Base-by-base conservation (phyloP, 2,888 invertebrate species). In the Stegophylla sp. region DNA sequence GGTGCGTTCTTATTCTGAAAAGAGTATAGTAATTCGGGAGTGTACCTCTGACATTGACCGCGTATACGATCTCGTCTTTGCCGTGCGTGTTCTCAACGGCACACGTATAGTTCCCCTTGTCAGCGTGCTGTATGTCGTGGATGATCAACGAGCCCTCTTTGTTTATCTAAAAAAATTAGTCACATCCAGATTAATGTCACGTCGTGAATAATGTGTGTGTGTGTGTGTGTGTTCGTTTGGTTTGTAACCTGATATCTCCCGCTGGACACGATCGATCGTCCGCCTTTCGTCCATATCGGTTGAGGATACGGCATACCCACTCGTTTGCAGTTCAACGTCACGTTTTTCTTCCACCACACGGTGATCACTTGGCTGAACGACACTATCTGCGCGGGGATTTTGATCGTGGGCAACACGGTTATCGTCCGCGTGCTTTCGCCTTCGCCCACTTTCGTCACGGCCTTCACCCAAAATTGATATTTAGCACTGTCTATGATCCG, bases 81-180 rank as follows among this genome's bases (percentile, higher is more conserved):
- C 95, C 95, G 87, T 94, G 91, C 13, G 90, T 89, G 86, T 97
- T 96, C 85, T 94, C 93, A 0, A 95, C 95, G 51, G 90, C 88
- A 86, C 96, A 97, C 0, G 95, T 94, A 87, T 96, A 97, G 88
- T 96, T 96, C 17, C 94, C 95, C 84, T 93, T 93, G 87, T 96
- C 96, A 28, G 91, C 91, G 84, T 92, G 91, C 86, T 94, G 93
- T 5, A 93, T 88, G 51, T 92, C 94, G 86, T 91, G 91, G 83
- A 95, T 92, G 72, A 91, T 89, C 34, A 95, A 88, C 1, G 93
- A 92, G 0, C 93, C 93, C 84, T 94, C 87, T 83, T 85, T 85
- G 26, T 82, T 76, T 17, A 83, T 82, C 82, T 83, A 59, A 73
- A 59, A 63, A 59, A 51, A 73, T 41, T 13, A 56, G 28, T 0